Evolutionary conservation across 2,797 vertebrate genomes (phyloP).

Genomic region (Peromyscus eremicus): DNA sequence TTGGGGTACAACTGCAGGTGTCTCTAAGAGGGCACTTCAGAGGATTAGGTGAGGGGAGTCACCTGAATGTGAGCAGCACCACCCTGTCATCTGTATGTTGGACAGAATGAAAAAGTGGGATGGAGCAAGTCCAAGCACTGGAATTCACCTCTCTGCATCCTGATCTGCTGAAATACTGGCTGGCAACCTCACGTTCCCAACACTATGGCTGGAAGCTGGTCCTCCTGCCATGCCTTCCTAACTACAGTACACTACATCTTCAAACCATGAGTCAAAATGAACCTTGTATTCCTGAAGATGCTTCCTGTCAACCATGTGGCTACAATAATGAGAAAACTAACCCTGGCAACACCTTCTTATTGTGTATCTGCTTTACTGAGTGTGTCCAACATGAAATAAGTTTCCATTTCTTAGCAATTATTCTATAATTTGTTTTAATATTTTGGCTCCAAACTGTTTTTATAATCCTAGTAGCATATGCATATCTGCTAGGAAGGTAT

Average conservation of each 20-base stretch:
- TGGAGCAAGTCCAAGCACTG: too few relatives aligned
- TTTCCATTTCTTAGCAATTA: conserved; percentile 15
- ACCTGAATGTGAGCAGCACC: neutral
- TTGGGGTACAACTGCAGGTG: neutral
- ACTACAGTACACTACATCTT: neutral
- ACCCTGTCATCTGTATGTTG: too few relatives aligned
- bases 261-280: neutral
- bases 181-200: too few relatives aligned
- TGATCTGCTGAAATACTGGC: neutral
- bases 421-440: neutral
- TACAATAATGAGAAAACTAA: neutral
- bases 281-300: neutral
- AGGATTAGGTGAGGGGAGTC: neutral
- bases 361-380: neutral
- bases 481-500: neutral
- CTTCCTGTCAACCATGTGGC: neutral
- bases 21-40: neutral
- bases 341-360: neutral
- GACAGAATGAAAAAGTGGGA: neutral
- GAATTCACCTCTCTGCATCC: neutral
- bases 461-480: neutral
- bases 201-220: too few relatives aligned
- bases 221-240: neutral
- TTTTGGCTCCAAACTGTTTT: neutral
- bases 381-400: neutral